Evolutionary conservation across 2,797 vertebrate species (phyloP), one percentile per base, ranked within the genome.

Genomic region (Urocyon cinereoargenteus): DNA sequence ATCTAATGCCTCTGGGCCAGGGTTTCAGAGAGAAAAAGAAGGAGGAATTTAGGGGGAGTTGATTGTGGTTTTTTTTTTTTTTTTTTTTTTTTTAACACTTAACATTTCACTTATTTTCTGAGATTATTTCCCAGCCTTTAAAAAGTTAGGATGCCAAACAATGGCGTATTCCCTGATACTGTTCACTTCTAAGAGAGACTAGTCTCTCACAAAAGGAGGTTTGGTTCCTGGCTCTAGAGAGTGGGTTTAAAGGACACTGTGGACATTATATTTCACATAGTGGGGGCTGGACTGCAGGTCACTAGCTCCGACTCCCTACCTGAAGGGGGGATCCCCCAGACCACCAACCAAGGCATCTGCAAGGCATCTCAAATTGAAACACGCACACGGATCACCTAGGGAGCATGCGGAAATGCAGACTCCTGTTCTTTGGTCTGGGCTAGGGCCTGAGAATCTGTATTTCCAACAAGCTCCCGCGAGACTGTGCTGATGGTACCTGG

Each of bases 21-120:
- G 66, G 90, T 94, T 90, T 79, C 87, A 84, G 93, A 94, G 70
- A 73, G 79, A 87, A 86, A 91, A 68, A 62, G 78, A 49, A 85
- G 89, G 78, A 86, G 66, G 72, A 90, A 86, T 95, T 95, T 66
- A 59, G 40, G 85, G 64, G n/a, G 78, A 78, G 59, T 61, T 28
- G 53, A 28, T 72, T 36, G 75, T 2, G 15, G 15, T 16, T n/a
- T 15, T 26, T 57, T 26, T 59, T 68, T 70, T 40, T 14, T 2
- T n/a, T 57, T 53, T n/a, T 55, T 24, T 61, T 78, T 49, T 59
- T 79, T 81, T 55, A 86, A 70, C 22, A 36, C 55, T n/a, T 22
- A 16, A 45, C 45, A 78, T 93, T 75, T 79, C 78, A 70, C 21
- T 55, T 89, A 64, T 81, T 92, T 81, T 82, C 61, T 86, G 34